Base-by-base conservation (phyloP, 2,113 vertebrate species). In the Cebus imitator region DNA sequence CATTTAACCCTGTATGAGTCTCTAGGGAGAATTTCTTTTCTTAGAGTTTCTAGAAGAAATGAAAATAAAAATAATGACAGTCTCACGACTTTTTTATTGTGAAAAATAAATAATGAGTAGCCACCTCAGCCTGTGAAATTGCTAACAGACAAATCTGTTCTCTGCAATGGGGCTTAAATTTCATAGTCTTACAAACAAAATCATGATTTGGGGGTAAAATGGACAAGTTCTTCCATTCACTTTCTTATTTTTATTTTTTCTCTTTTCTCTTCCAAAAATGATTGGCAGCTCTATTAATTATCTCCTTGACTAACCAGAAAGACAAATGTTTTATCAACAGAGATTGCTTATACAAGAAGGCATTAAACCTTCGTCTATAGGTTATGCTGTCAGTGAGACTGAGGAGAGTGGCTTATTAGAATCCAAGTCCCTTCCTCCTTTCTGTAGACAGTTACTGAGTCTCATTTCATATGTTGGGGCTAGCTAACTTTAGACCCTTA, bases 271-370 rank as follows among this genome's bases (percentile, higher is more conserved):
- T 81, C 12, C 45, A 48, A 66, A 96, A 68, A 37, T 83, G 37
- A 87, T 52, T 73, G 55, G 78, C 6, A 96, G 40, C 17, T 93
- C 40, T 70, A 73, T 92, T 89, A 61, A 76, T 86, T 91, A 95
- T 57, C 14, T 37, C 37, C 17, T 80, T 87, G 35, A 23, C 73
- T 86, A 92, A 70, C 12, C 25, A n/a, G 20, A 30, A 92, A 78
- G 58, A 58, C 32, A 87, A 87, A 68, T 50, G 35, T 35, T 93
- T 88, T 91, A 37, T 86, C 57, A 92, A 11, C 13, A 73, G 14
- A 81, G 37, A 88, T 61, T 76, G 23, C 72, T 88, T 85, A 82
- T 57, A 81, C 45, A 52, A 88, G 43, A 94, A 95, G 88, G 75
- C 40, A 88, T 8, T 58, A 79, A 86, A 35, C 45, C 21, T 94